These are phyloP conservation scores for Hucho hucho DNA, from an alignment of 2,113 vertebrate species.

Conservation along the genomic window DNA sequence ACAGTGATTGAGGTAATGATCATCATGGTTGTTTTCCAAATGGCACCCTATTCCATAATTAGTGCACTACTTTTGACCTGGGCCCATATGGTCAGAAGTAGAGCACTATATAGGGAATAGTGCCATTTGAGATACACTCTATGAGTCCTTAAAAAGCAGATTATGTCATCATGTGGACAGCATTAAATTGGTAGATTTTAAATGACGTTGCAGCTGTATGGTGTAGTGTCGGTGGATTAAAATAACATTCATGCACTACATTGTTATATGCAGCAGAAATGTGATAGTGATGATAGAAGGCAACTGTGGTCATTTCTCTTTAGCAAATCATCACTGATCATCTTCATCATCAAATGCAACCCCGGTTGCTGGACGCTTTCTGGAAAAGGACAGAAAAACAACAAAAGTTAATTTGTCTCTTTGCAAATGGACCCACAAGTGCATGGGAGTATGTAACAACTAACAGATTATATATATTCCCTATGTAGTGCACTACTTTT, in stretches of 20 bases:
- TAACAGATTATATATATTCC: too few relatives aligned
- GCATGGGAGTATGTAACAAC: too few relatives aligned
- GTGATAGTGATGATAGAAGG: neutral
- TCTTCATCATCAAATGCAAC: conserved; percentile 70
- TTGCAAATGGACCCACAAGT: too few relatives aligned
- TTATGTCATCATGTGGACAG: conserved; percentile 6
- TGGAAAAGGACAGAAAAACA: conserved; percentile 32
- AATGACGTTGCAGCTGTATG: conserved; percentile 3
- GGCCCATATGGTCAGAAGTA: too few relatives aligned
- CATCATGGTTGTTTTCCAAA: neutral
- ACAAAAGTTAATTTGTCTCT: neutral
- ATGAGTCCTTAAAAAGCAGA: neutral
- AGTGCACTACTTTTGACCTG: too few relatives aligned
- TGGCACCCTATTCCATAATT: neutral
- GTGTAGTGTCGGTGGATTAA: conserved; percentile 25
- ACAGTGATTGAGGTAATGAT: neutral
- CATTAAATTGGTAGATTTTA: neutral
- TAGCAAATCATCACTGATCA: conserved; percentile 33
- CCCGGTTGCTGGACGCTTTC: conserved; percentile 64
- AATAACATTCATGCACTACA: conserved; percentile 14
- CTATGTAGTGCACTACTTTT: too few relatives aligned
- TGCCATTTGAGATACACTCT: too few relatives aligned
- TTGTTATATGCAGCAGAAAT: neutral
- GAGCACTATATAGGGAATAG: too few relatives aligned
- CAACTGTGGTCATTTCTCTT: neutral